Base-by-base conservation (phyloP, 2,113 vertebrate genomes). In the Atlantisia rogersi region DNA sequence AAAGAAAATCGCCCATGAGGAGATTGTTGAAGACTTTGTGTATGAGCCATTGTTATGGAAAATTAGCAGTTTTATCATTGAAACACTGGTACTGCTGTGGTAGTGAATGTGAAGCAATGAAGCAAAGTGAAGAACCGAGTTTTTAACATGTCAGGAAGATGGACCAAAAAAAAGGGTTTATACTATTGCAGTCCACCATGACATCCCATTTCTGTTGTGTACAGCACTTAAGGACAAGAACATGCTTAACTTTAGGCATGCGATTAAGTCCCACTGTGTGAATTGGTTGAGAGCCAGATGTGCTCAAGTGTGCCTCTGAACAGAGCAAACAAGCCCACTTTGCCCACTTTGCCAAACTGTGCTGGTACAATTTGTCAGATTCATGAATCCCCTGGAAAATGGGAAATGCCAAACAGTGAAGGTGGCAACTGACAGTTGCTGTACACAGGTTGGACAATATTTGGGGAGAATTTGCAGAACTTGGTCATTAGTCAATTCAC, bases 401-500 rank as follows among this genome's bases (percentile, higher is more conserved):
- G 3, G 9, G 24, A 78, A 86, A 62, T 1, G 1, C 35, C 13
- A 59, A 74, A 80, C 11, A 16, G 13, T 40, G 35, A 70, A 83
- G 29, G 58, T 44, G 60, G 16, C 56, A 81, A 26, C 16, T 46
- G 16, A 8, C 8, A 22, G 4, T 7, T 91, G 15, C 24, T 87
- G 6, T 32, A 3, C 37, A 20, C 5, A 39, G 62, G 13, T 5
- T 79, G 81, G 65, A 20, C 87, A 90, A 28, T 80, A 20, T 25
- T 2, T 65, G 32, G 39, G 85, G 24, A 79, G 65, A 84, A 42
- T 18, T 3, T 2, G 1, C 64, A 77, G 25, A 19, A 8, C 46
- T 83, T 52, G 15, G 35, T 40, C 12, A 26, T 20, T 0, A 0
- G 2, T 50, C 62, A 65, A 1, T 59, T 53, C 48, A n/a, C 15